Conservation (phyloP, 2,113 vertebrate species). For the Lagenorhynchus albirostris region DNA sequence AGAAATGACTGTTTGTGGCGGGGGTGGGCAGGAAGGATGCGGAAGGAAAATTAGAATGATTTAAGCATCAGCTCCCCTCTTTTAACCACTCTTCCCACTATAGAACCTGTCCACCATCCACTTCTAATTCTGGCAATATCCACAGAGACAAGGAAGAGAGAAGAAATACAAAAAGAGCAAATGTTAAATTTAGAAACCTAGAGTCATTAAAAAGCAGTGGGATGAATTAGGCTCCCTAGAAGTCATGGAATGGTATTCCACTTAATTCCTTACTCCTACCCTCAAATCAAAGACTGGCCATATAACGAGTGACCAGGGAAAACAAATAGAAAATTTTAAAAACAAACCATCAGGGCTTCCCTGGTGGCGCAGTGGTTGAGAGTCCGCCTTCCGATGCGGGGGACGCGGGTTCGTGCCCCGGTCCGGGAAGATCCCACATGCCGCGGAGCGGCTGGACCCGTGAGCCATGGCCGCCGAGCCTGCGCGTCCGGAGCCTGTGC, state of each 20-base stretch:
- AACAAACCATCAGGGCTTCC: background rate
- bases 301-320: background rate
- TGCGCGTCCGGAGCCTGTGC: too few relatives aligned
- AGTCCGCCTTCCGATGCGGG: too few relatives aligned
- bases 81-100: background rate
- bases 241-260: background rate
- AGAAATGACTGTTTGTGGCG: background rate
- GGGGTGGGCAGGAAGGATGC: background rate
- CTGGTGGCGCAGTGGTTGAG: too few relatives aligned
- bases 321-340: background rate
- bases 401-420: too few relatives aligned
- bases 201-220: background rate
- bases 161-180: background rate
- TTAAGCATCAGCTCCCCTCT: background rate
- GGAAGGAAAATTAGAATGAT: background rate
- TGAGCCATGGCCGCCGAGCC: too few relatives aligned
- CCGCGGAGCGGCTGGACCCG: too few relatives aligned
- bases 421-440: too few relatives aligned
- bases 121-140: background rate
- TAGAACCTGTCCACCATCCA: background rate
- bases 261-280: background rate
- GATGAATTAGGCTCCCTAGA: background rate
- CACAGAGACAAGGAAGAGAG: background rate
- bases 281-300: background rate
- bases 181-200: constrained; percentile 30